These are phyloP conservation scores for Gallinago jamesoni DNA, from an alignment of 2,113 vertebrate genomes.

Conservation along the genomic window DNA sequence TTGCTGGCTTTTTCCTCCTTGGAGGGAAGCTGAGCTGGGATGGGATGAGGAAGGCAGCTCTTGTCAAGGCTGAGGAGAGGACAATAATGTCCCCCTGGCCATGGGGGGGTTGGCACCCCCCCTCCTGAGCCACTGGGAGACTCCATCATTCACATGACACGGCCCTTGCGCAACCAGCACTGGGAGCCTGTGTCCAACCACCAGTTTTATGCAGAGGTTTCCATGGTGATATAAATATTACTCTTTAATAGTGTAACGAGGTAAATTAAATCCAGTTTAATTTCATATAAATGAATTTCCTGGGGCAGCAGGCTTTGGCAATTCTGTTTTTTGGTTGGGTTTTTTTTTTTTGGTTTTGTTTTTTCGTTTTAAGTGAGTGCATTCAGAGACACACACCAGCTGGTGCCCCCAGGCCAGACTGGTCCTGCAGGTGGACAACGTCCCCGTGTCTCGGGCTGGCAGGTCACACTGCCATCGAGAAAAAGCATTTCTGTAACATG, in stretches of 20 bases:
- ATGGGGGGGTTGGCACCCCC: neutral
- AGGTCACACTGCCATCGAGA: neutral
- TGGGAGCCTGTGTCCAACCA: neutral
- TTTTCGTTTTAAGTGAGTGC: neutral
- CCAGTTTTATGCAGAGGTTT: conserved; percentile 15
- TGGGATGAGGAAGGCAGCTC: neutral
- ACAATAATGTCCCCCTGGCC: accelerated
- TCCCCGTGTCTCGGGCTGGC: neutral
- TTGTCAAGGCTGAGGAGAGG: neutral
- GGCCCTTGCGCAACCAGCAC: conserved; percentile 9
- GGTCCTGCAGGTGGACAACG: neutral
- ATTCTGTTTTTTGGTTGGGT: neutral
- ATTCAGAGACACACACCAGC: neutral
- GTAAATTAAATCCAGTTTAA: conserved; percentile 49
- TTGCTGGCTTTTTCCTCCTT: neutral
- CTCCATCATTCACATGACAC: neutral
- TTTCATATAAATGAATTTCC: conserved; percentile 1
- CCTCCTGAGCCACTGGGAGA: neutral
- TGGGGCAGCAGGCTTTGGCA: neutral
- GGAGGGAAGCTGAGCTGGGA: neutral
- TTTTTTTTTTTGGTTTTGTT: neutral
- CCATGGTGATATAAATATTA: conserved; percentile 56
- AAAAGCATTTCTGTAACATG: neutral
- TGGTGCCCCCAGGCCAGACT: neutral
- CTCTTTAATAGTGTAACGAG: neutral